Base-by-base conservation (phyloP, 1,140 invertebrate species). In the Dinoponera quadriceps region DNA sequence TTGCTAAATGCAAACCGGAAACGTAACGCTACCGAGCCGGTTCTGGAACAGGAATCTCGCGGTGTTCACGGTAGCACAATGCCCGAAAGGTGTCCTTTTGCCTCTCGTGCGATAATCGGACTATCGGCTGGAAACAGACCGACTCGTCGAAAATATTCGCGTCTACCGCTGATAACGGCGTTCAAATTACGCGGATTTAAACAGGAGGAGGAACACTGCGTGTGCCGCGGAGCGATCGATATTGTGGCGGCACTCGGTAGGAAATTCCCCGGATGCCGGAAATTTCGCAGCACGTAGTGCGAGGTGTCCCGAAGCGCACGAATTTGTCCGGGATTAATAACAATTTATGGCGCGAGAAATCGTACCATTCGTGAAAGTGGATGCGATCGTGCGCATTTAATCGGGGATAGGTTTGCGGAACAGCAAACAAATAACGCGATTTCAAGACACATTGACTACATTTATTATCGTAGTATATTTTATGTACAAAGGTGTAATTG, bases 381-480 rank as follows among this genome's bases (percentile, higher is more conserved):
- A 75, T 1, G 5, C 20, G n/a, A 51, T 20, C 54, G 2, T 20
- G 5, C n/a, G 48, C 18, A 0, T 13, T 22, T 55, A 33, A 20
- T 65, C 33, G 25, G 11, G 29, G 18, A 18, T 20, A 54, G 48
- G 3, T n/a, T 16, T 60, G 54, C 29, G 49, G 29, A 22, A 48
- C 11, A 59, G 18, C 18, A 20, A 51, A 38, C 14, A 13, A 65
- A 55, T 60, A 54, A 54, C 18, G 20, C 27, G 18, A 38, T 81
- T 48, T 48, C 18, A 77, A 80, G 78, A 82, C 69, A 84, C 82
- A 84, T 69, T 59, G 25, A 81, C 38, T 82, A 86, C 75, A 68
- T 73, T 84, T 81, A 84, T 82, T 80, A 13, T 84, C 49, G n/a
- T 78, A 44, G 44, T 54, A 29, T 27, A 80, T 73, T 71, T 69